Conservation (phyloP, 2,888 invertebrate species). For the Philaethria dido region DNA sequence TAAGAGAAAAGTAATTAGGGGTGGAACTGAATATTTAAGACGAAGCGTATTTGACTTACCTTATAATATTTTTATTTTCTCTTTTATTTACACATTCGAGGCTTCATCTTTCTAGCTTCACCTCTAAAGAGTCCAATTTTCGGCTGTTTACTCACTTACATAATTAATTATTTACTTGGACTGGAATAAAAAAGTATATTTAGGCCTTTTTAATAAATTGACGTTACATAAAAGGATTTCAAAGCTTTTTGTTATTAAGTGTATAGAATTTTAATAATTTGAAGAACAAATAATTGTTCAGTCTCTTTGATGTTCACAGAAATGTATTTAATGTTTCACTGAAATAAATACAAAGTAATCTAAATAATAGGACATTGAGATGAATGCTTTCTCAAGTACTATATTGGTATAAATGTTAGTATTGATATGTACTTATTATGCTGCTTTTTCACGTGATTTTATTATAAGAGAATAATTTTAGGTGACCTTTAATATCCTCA, state of each 20-base stretch:
- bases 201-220: conserved; percentile 1
- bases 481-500: no score
- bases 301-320: not conserved
- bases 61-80: conserved; percentile 33
- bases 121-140: conserved; percentile 19
- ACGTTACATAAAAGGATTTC: not conserved
- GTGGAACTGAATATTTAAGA: conserved; percentile 31
- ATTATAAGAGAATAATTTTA: not conserved
- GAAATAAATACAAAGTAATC: conserved; percentile 2
- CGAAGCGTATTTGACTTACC: conserved; percentile 33
- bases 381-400: not conserved
- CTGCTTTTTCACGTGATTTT: not conserved
- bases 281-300: not conserved
- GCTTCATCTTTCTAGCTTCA: conserved; percentile 12
- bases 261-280: conserved; percentile 13
- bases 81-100: conserved; percentile 34
- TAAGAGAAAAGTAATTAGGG: conserved; percentile 35
- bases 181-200: conserved; percentile 1
- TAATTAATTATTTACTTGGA: conserved; percentile 13
- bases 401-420: not conserved
- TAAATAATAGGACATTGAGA: not conserved
- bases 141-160: conserved; percentile 18
- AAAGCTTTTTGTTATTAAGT: conserved; percentile 6
- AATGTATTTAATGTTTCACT: not conserved
- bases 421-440: not conserved